A percentile compares a stretch with the other conserved stretches of the same genome.
phyloP scores from a whole-genome alignment of 2,113 vertebrate species.

The Poicephalus meyeri region DNA sequence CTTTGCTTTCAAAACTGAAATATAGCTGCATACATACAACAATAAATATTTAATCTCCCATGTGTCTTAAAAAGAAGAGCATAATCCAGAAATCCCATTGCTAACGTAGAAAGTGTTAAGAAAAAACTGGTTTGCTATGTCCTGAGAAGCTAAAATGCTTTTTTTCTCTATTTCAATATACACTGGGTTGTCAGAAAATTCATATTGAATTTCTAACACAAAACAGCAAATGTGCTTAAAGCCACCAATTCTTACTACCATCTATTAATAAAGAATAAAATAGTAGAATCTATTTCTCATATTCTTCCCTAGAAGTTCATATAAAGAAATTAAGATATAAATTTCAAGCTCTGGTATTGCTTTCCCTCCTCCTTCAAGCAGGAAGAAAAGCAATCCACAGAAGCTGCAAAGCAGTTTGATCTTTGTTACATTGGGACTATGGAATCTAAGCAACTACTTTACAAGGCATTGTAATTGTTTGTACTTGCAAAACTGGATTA shows the following conservation, averaged over 20 bases:
- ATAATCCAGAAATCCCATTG: not conserved
- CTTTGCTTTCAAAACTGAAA: not conserved
- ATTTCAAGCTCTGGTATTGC: not conserved
- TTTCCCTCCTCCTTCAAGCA: not conserved
- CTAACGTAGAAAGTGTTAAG: not conserved
- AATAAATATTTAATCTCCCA: not conserved
- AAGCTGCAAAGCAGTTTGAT: slow-evolving; percentile 58
- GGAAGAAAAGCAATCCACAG: not conserved
- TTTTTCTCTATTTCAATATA: not conserved
- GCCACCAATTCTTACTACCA: not conserved
- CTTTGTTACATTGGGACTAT: slow-evolving; percentile 69
- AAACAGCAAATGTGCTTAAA: not conserved
- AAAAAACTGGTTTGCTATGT: not conserved
- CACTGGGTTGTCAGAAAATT: not conserved
- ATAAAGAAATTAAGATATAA: not conserved
- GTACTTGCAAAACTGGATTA: slow-evolving; percentile 78
- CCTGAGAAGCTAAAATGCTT: not conserved
- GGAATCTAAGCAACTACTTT: slow-evolving; percentile 60
- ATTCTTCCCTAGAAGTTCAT: not conserved
- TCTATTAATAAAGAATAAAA: not conserved
- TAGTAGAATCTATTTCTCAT: not conserved
- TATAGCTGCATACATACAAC: not conserved
- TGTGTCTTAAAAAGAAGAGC: not conserved
- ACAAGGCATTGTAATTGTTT: slow-evolving; percentile 72
- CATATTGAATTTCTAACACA: not conserved